A percentile compares a stretch with the other conserved stretches of the same genome.
Evolutionary conservation across 2,113 vertebrate genomes (phyloP).

Genomic region (Danionella cerebrum): DNA sequence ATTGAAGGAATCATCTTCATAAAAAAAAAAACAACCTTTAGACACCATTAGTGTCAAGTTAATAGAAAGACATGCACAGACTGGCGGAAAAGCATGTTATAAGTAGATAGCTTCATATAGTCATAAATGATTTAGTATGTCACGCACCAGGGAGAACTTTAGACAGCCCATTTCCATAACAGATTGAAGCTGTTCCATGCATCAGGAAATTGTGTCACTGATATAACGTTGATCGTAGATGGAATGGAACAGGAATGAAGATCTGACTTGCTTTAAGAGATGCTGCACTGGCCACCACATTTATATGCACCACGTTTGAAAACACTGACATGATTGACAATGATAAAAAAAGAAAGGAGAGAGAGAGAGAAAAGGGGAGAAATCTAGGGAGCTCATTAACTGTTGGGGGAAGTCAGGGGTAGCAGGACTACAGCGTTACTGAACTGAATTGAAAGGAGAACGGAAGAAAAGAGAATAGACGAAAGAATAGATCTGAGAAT

Average conservation of each 20-base stretch:
- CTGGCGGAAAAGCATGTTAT: background rate
- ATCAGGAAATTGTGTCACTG: background rate
- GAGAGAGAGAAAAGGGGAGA: slow-evolving; percentile 1
- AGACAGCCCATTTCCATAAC: background rate
- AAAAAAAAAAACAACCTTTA: background rate
- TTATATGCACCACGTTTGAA: slow-evolving; percentile 9
- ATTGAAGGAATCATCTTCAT: background rate
- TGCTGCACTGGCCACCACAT: slow-evolving; percentile 1
- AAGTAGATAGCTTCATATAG: background rate
- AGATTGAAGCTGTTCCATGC: background rate
- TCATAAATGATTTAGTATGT: background rate
- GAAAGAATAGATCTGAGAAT: slow-evolving; percentile 24
- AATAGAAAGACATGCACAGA: background rate
- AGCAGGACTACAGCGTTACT: slow-evolving; percentile 26
- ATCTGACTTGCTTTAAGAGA: too few species aligned
- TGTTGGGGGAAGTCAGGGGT: background rate
- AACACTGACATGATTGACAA: slow-evolving; percentile 20
- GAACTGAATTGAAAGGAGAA: slow-evolving; percentile 30
- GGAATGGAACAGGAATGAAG: background rate
- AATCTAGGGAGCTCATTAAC: slow-evolving; percentile 22
- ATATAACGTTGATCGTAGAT: background rate
- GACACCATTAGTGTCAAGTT: background rate
- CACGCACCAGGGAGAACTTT: background rate
- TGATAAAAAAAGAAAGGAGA: slow-evolving; percentile 22
- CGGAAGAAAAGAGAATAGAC: background rate